A percentile compares a stretch with the other conserved stretches of the same genome.
Evolutionary conservation across 2,113 vertebrate species (phyloP).

Genomic region (Myotis yumanensis): DNA sequence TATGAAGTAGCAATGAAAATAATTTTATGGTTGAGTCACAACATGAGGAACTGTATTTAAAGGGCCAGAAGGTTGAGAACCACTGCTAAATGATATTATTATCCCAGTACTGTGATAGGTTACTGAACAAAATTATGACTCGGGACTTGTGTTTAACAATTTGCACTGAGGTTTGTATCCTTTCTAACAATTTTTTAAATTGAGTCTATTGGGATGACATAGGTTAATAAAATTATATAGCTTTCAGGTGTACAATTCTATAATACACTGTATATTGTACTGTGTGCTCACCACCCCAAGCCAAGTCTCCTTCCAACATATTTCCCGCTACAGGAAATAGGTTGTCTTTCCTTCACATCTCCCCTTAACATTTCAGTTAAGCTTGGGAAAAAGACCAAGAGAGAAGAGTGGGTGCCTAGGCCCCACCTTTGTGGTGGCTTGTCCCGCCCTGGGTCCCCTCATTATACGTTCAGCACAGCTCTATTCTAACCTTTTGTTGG

Average conservation of each 20-base stretch:
- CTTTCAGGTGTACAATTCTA: neutral
- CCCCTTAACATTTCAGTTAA: neutral
- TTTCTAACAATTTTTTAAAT: neutral
- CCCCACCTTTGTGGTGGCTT: neutral
- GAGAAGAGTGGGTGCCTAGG: neutral
- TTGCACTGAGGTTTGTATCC: neutral
- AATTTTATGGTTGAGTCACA: too few relatives aligned
- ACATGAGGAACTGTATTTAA: too few relatives aligned
- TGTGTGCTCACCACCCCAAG: neutral
- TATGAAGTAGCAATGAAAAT: too few relatives aligned
- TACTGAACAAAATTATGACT: neutral
- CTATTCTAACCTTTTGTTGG: neutral
- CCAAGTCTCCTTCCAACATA: neutral
- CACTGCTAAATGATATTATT: neutral
- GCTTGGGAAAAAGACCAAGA: neutral
- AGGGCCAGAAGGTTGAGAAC: too few relatives aligned
- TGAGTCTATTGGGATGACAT: neutral
- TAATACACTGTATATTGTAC: neutral
- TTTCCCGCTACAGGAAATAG: neutral
- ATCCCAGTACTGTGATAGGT: neutral
- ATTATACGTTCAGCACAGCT: neutral
- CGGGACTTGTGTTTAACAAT: neutral
- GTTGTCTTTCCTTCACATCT: neutral
- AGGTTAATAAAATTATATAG: neutral
- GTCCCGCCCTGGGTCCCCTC: neutral